Percentiles rank a stretch among this genome's conserved stretches.
These are phyloP conservation scores for Oreocharis arfaki DNA, from an alignment of 2,113 vertebrate genomes.

Conservation along the genomic window DNA sequence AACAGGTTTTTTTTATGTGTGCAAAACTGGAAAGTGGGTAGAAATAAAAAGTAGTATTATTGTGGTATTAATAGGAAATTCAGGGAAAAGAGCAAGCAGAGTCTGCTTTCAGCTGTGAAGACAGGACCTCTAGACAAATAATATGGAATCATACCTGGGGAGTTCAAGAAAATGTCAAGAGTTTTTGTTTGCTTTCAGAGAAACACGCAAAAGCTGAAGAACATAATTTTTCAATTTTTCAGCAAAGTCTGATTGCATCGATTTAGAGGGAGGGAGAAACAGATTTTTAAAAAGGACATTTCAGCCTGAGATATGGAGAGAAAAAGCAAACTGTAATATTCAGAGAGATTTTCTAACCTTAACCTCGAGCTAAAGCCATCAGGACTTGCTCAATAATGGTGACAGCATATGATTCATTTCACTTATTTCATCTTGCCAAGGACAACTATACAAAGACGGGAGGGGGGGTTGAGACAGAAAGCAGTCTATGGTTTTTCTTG, in stretches of 20 bases:
- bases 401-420: conserved; percentile 47
- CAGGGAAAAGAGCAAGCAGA: background rate
- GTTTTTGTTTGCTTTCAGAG: background rate
- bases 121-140: background rate
- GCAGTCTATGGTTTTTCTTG: background rate
- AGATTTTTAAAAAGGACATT: background rate
- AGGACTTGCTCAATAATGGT: background rate
- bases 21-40: background rate
- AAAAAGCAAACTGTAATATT: conserved; percentile 3
- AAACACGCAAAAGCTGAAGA: background rate
- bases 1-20: background rate
- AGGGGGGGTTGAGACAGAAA: background rate
- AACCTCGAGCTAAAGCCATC: conserved; percentile 32
- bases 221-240: background rate
- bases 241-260: background rate
- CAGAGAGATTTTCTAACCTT: conserved; percentile 37
- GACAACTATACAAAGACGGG: background rate
- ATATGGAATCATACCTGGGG: background rate
- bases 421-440: conserved; percentile 13
- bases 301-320: background rate
- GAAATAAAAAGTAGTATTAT: background rate
- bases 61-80: background rate
- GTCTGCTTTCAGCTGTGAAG: background rate
- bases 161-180: background rate
- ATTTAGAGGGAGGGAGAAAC: background rate